phyloP scores from a whole-genome alignment of 2,113 vertebrate species.

The Mesitornis unicolor region DNA sequence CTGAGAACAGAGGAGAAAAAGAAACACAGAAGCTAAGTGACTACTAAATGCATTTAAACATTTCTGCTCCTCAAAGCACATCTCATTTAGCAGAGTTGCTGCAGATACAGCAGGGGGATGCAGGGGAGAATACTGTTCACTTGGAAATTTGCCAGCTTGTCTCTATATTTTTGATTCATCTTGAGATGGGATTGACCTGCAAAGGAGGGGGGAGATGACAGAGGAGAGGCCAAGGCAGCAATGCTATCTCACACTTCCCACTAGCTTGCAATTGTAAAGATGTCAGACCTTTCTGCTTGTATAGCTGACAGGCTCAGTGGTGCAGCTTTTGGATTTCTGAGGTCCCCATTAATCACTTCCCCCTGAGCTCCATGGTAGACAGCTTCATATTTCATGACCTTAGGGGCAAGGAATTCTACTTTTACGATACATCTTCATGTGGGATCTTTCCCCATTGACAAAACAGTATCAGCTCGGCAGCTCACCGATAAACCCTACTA shows the following conservation, averaged over 20 bases:
- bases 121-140: neutral
- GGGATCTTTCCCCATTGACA: neutral
- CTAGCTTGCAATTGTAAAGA: neutral
- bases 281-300: neutral
- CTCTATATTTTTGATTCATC: neutral
- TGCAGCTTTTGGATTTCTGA: neutral
- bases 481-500: neutral
- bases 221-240: neutral
- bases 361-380: neutral
- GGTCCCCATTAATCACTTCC: neutral
- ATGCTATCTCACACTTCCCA: neutral
- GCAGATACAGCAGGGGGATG: neutral
- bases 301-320: accelerated
- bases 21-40: neutral
- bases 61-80: neutral
- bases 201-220: neutral
- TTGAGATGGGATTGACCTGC: neutral
- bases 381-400: neutral
- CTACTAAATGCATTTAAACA: neutral
- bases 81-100: neutral
- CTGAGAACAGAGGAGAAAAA: neutral
- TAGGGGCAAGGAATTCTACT: neutral
- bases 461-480: neutral
- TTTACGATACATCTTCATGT: neutral
- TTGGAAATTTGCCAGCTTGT: neutral